Evolutionary conservation across 2,797 vertebrate genomes (phyloP).

Genomic region (Nyctibius grandis): DNA sequence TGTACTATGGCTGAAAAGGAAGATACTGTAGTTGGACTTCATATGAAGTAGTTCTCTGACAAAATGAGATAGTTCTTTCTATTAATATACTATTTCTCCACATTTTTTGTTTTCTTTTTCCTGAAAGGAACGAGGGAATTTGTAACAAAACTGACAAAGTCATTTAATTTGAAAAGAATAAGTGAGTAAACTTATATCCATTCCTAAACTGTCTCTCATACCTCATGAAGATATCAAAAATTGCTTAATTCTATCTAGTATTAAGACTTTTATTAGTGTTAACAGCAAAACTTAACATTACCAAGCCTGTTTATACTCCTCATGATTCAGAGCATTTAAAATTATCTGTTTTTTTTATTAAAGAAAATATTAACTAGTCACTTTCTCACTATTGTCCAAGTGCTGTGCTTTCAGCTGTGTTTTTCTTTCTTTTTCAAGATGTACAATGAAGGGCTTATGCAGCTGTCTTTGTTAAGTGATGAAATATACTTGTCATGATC

Average conservation of each 20-base stretch:
- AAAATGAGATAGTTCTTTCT: neutral
- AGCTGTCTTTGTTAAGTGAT: neutral
- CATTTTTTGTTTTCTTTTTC: neutral
- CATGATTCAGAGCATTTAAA: neutral
- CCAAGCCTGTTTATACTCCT: neutral
- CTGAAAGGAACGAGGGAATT: neutral
- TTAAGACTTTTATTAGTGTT: neutral
- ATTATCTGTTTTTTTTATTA: neutral
- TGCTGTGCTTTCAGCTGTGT: neutral
- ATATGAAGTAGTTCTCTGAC: neutral
- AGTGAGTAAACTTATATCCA: neutral
- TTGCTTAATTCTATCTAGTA: neutral
- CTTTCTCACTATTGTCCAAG: neutral
- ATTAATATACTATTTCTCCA: neutral
- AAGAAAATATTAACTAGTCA: neutral
- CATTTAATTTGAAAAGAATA: neutral
- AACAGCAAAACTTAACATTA: neutral
- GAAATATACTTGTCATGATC: neutral
- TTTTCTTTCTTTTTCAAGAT: neutral
- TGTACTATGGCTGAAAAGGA: neutral
- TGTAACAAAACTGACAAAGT: neutral
- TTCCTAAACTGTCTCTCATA: neutral
- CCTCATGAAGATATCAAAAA: neutral
- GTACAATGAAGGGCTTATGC: neutral
- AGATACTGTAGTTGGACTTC: neutral